phyloP scores from a whole-genome alignment of 2,888 invertebrate genomes.

The Gari tellinella region DNA sequence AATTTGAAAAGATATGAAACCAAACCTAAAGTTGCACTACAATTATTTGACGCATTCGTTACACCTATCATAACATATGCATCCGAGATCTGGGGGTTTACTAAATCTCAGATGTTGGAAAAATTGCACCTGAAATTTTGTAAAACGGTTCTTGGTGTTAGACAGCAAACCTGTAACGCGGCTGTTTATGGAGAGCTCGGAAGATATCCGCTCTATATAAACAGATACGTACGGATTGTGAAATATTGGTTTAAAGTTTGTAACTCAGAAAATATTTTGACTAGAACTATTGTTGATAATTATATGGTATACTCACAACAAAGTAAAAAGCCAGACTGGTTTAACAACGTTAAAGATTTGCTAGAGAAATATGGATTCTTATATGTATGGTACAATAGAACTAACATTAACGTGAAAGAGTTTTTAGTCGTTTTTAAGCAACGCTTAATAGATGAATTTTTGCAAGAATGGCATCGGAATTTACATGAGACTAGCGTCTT shows the following conservation, averaged over 20 bases:
- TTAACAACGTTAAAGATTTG: not conserved
- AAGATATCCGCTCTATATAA: conserved; percentile 14
- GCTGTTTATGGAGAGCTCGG: conserved; percentile 16
- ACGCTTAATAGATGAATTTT: conserved; percentile 5
- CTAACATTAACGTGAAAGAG: not conserved
- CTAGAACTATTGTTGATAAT: not conserved
- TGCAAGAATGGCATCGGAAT: conserved; percentile 6
- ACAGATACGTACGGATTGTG: conserved; percentile 3
- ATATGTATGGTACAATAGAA: not conserved
- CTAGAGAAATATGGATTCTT: not conserved
- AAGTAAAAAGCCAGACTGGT: not conserved
- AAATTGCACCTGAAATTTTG: conserved; percentile 14
- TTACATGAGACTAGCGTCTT: conserved; percentile 5
- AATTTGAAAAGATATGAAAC: not conserved
- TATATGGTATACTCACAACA: not conserved
- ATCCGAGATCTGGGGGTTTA: conserved; percentile 10
- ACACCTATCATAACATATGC: conserved; percentile 3
- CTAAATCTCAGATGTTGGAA: conserved; percentile 7
- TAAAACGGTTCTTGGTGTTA: conserved; percentile 10
- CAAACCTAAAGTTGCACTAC: not conserved
- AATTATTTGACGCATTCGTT: conserved; percentile 22
- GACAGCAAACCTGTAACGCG: conserved; percentile 1
- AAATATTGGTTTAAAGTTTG: conserved; percentile 12
- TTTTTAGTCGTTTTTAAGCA: conserved; percentile 5
- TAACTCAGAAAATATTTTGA: conserved; percentile 3